These are phyloP conservation scores for Procambarus virginalis DNA, from an alignment of 1,140 invertebrate genomes.

Conservation along the genomic window DNA sequence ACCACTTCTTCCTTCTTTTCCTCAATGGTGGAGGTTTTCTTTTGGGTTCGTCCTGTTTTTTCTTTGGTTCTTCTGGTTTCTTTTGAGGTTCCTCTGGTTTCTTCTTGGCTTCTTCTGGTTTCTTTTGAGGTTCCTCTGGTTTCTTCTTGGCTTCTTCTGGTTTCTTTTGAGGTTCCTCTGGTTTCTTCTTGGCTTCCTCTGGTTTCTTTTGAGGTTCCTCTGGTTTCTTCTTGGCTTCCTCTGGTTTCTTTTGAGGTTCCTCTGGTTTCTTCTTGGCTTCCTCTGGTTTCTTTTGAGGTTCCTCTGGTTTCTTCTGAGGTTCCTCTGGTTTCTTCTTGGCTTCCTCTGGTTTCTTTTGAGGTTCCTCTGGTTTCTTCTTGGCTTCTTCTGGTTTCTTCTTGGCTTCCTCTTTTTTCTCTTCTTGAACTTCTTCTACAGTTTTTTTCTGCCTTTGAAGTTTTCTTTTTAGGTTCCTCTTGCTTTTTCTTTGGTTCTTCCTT, in stretches of 20 bases:
- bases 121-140: slow-evolving; percentile 35
- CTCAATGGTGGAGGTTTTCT: slow-evolving; percentile 14
- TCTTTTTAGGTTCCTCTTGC: slow-evolving; percentile 36
- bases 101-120: slow-evolving; percentile 22
- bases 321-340: slow-evolving; percentile 22
- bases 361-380: too few relatives aligned
- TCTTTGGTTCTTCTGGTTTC: neutral
- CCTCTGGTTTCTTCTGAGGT: slow-evolving; percentile 28
- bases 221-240: slow-evolving; percentile 11
- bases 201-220: slow-evolving; percentile 17
- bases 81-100: slow-evolving; percentile 22
- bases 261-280: too few relatives aligned
- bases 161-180: slow-evolving; percentile 24
- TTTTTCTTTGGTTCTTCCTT: slow-evolving; percentile 27
- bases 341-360: slow-evolving; percentile 46
- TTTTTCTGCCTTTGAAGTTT: slow-evolving; percentile 29
- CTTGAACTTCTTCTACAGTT: slow-evolving; percentile 4
- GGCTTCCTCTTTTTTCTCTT: slow-evolving; percentile 13
- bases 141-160: neutral
- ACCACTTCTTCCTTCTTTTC: slow-evolving; percentile 2
- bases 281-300: slow-evolving; percentile 7
- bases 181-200: slow-evolving; percentile 19
- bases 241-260: neutral
- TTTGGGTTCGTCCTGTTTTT: neutral
- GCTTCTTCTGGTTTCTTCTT: slow-evolving; percentile 27